Conservation (phyloP, 2,113 vertebrate species). For the Ameiurus melas region DNA sequence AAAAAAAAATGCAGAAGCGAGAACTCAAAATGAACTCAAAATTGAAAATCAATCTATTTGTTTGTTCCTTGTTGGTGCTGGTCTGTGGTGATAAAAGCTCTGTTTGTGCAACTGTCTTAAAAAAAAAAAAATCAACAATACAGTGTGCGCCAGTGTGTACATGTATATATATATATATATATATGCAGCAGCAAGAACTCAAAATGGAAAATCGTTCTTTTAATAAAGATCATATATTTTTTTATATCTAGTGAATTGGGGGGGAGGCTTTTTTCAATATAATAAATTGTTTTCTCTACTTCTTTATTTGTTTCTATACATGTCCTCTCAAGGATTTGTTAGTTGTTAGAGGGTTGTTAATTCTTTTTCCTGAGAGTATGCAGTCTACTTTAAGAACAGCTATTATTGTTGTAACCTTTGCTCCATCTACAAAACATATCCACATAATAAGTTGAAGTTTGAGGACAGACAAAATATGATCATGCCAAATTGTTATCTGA, state of each 20-base stretch:
- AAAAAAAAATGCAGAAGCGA: background rate
- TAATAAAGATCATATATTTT: background rate
- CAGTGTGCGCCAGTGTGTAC: no score
- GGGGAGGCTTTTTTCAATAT: background rate
- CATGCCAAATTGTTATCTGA: background rate
- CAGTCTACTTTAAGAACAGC: background rate
- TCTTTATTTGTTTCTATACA: background rate
- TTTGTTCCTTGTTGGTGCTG: no score
- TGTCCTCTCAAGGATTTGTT: background rate
- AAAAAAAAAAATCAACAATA: no score
- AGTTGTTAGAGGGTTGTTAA: background rate
- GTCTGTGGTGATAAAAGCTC: no score
- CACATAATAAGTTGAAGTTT: background rate
- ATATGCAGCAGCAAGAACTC: background rate
- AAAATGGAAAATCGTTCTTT: background rate
- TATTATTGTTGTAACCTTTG: background rate
- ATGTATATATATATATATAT: no score
- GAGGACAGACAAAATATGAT: background rate
- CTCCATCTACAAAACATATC: background rate
- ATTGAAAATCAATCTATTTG: no score
- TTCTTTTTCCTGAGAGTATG: background rate
- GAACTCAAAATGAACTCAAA: no score
- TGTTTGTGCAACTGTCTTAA: no score
- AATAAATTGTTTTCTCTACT: background rate
- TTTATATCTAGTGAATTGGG: background rate